Evolutionary conservation across 2,797 vertebrate genomes (phyloP).

Genomic region (Gymnothorax reevesii): DNA sequence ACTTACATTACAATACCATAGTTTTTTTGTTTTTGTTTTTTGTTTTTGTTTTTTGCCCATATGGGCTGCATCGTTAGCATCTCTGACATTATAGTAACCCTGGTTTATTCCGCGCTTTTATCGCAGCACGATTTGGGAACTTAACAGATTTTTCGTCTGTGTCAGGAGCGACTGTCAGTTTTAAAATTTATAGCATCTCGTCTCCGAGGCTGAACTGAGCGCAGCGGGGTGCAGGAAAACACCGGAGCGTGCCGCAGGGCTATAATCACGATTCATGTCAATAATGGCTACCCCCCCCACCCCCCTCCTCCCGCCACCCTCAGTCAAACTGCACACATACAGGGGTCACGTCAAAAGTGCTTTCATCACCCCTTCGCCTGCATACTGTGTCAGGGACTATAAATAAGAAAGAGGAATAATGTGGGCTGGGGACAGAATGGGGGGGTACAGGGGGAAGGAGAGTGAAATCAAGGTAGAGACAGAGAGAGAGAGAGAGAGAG

Average conservation of each 20-base stretch:
- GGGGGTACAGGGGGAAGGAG: not conserved
- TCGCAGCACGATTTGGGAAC: too few species aligned
- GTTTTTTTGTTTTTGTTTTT: not conserved
- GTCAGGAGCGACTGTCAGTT: not conserved
- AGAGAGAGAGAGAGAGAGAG: not conserved
- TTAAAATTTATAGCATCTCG: not conserved
- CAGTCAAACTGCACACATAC: not conserved
- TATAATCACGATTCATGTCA: constrained; percentile 9
- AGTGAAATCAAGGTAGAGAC: not conserved
- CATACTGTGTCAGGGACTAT: not conserved
- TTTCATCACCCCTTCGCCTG: not conserved
- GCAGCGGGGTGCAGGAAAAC: not conserved
- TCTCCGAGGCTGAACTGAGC: not conserved
- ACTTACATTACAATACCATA: too few species aligned
- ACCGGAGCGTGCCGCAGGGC: not conserved
- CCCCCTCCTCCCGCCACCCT: not conserved
- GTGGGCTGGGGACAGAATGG: not conserved
- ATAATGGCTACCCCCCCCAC: not conserved
- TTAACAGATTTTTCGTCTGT: too few species aligned
- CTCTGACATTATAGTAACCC: not conserved
- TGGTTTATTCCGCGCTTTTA: not conserved
- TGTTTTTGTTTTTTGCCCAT: not conserved
- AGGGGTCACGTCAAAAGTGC: constrained; percentile 9
- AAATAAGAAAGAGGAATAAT: constrained; percentile 5
- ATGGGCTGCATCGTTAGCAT: not conserved